Evolutionary conservation across 2,113 vertebrate species (phyloP).

Genomic region (Trinectes maculatus): DNA sequence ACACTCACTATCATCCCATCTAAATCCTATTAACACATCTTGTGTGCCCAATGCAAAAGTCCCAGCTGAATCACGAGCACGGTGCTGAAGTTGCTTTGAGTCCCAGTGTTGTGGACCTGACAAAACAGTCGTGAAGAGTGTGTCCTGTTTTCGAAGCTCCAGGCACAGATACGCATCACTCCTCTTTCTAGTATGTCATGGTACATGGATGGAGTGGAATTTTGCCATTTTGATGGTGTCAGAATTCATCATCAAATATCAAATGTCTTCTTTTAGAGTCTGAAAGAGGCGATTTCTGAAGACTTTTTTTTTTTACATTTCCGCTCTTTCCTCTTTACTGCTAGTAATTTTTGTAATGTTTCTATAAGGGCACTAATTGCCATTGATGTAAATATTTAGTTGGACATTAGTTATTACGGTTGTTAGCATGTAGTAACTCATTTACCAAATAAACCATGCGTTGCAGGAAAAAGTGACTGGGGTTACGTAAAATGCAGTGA

Average conservation of each 20-base stretch:
- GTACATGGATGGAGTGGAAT: constrained; percentile 13
- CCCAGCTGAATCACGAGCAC: constrained; percentile 22
- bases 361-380: no score
- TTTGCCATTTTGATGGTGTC: constrained; percentile 21
- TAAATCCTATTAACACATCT: constrained; percentile 51
- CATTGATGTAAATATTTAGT: constrained; percentile 9
- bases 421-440: background rate
- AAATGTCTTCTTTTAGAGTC: constrained; percentile 13
- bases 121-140: background rate
- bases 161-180: constrained; percentile 9
- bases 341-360: background rate
- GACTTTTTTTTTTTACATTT: background rate
- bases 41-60: constrained; percentile 25
- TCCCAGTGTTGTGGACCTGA: constrained; percentile 8
- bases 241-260: constrained; percentile 11
- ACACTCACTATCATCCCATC: constrained; percentile 8
- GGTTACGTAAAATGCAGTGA: background rate
- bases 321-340: background rate
- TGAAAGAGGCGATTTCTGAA: background rate
- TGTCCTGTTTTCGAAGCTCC: constrained; percentile 27
- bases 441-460: constrained; percentile 4
- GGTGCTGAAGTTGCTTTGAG: constrained; percentile 37
- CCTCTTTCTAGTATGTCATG: constrained; percentile 36
- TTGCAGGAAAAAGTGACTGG: background rate
- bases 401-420: background rate